Evolutionary conservation across 2,888 invertebrate genomes (phyloP), one percentile per base, ranked within the genome.

Genomic region (Mycalesis mineus): DNA sequence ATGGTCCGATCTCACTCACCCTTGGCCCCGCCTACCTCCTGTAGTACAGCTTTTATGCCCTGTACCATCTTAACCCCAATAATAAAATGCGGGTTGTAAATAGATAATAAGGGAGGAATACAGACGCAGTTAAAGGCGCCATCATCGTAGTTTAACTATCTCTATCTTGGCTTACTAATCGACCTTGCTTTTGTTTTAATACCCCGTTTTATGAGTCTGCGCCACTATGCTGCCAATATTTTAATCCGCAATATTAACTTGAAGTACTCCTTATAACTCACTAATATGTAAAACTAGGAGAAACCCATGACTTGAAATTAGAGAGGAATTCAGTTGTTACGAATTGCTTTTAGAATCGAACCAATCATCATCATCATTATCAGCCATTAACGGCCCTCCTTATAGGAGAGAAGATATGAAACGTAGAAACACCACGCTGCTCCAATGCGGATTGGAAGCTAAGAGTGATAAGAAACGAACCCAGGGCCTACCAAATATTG

Each of bases 1-100:
- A 78, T 69, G 80, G 84, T 82, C 82, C 85, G 85, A 83, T 85
- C 82, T 81, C 67, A 58, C 74, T 70, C 71, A 67, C 75, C 72
- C 70, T 74, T 70, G 70, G 74, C 78, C 74, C 77, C 83, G 80
- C 87, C 87, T 68, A 74, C 66, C 69, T 73, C 63, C 68, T 75
- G 73, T 74, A 75, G 72, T 66, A 72, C 76, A 75, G 71, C 77
- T 80, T 83, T 82, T 82, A 82, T 79, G 68, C 72, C 73, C 73
- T 75, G 74, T 74, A 74, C 73, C 76, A 73, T 85, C 85, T 87
- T 89, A 89, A 88, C 88, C 88, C 87, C 88, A 87, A 89, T 89
- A 88, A 89, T 88, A 88, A 89, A 88, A 89, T 88, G 88, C 77
- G 79, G 85, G 87, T 80, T 80, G 88, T 89, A 88, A 89, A 89